Evolutionary conservation across 1,140 invertebrate genomes (phyloP).

Genomic region (Lepidurus packardi): DNA sequence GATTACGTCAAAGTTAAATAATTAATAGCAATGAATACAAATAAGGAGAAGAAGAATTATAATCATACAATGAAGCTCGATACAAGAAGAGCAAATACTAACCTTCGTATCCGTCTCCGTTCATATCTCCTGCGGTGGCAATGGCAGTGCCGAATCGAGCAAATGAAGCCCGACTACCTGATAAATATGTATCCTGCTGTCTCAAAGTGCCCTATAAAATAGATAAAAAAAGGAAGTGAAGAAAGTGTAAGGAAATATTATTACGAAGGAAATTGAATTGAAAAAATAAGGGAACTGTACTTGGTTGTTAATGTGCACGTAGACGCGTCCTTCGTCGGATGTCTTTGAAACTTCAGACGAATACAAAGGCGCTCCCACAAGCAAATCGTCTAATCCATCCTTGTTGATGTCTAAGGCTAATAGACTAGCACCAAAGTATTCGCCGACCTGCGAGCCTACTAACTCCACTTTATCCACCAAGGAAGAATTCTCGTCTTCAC

Average conservation of each 20-base stretch:
- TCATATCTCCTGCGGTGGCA: conserved; percentile 47
- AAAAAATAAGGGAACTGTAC: neutral
- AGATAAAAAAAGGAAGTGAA: neutral
- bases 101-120: conserved; percentile 49
- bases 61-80: neutral
- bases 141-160: conserved; percentile 49
- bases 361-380: conserved; percentile 66
- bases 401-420: conserved; percentile 62
- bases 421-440: conserved; percentile 69
- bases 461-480: conserved; percentile 40
- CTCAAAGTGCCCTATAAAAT: neutral
- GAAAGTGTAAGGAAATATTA: neutral
- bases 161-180: conserved; percentile 34
- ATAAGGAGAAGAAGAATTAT: no score
- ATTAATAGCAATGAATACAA: neutral
- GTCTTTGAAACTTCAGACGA: conserved; percentile 37
- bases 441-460: conserved; percentile 58
- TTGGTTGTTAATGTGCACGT: conserved; percentile 49
- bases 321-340: conserved; percentile 56
- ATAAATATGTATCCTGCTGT: neutral
- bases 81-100: conserved; percentile 26
- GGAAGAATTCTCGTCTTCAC: conserved; percentile 31
- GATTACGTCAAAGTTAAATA: no score
- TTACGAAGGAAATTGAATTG: neutral
- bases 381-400: conserved; percentile 63